Conservation (phyloP, 2,797 vertebrate species). For the Pipistrellus pipistrellus region DNA sequence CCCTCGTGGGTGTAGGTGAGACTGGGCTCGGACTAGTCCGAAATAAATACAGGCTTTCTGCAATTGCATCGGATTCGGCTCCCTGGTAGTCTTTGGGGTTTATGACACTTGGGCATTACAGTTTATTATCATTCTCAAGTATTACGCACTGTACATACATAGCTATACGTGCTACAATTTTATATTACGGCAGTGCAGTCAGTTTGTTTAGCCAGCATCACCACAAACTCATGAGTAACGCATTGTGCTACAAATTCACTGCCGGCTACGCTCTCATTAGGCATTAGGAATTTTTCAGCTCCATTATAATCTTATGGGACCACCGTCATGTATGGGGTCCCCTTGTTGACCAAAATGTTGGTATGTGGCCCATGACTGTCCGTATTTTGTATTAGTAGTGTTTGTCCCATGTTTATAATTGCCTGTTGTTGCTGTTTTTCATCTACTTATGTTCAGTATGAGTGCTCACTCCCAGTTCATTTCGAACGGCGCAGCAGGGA, state of each 20-base stretch:
- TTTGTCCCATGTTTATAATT: conserved; percentile 40
- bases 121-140: neutral
- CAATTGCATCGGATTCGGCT: no score
- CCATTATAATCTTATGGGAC: neutral
- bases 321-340: neutral
- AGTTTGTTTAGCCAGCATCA: neutral
- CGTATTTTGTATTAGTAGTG: neutral
- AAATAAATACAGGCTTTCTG: no score
- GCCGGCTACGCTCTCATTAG: no score
- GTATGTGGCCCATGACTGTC: neutral
- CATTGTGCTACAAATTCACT: neutral
- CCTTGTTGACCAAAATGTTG: neutral
- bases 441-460: conserved; percentile 15
- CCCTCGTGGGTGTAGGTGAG: no score
- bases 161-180: neutral
- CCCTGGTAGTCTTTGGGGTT: no score
- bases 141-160: neutral
- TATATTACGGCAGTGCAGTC: neutral
- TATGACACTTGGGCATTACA: no score
- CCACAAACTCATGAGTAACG: neutral
- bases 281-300: neutral
- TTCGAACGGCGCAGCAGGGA: neutral
- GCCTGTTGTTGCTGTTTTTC: neutral
- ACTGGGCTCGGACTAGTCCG: no score
- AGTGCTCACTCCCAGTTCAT: neutral